These are phyloP conservation scores for Apteryx mantelli DNA, from an alignment of 2,113 vertebrate genomes.

Conservation along the genomic window DNA sequence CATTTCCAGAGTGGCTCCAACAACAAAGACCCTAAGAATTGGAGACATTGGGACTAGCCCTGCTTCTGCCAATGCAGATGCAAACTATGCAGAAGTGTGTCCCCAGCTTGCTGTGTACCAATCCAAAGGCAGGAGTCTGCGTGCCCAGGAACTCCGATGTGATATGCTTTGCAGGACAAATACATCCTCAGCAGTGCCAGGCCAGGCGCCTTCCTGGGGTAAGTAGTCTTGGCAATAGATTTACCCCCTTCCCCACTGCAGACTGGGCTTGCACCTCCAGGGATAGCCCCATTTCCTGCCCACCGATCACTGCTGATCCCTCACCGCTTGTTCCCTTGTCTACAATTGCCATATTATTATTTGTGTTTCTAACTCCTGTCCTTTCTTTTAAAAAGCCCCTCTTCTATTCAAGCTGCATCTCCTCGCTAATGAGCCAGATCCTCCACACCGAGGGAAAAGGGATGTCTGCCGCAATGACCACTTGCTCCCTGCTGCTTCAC, in stretches of 20 bases:
- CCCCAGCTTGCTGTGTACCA: background rate
- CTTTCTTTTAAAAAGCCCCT: background rate
- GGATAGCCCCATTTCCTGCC: background rate
- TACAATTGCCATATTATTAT: background rate
- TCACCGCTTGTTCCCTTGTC: accelerated
- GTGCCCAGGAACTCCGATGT: background rate
- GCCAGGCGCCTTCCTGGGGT: background rate
- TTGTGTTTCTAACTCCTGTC: background rate
- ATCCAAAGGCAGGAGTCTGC: background rate
- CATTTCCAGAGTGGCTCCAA: background rate
- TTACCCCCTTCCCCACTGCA: background rate
- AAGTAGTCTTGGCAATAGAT: background rate
- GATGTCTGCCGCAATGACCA: background rate
- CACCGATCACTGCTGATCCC: accelerated
- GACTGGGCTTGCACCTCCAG: background rate
- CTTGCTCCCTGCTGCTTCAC: accelerated
- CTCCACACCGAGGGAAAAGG: background rate
- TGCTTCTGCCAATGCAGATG: accelerated
- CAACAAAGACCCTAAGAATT: no score
- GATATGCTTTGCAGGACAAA: background rate
- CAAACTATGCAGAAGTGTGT: background rate
- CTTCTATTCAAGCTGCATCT: background rate
- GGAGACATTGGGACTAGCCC: background rate
- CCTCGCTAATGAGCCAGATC: background rate
- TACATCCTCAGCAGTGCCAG: background rate